These are phyloP conservation scores for Hormaphis cornu DNA, from an alignment of 1,140 invertebrate species.

Conservation along the genomic window DNA sequence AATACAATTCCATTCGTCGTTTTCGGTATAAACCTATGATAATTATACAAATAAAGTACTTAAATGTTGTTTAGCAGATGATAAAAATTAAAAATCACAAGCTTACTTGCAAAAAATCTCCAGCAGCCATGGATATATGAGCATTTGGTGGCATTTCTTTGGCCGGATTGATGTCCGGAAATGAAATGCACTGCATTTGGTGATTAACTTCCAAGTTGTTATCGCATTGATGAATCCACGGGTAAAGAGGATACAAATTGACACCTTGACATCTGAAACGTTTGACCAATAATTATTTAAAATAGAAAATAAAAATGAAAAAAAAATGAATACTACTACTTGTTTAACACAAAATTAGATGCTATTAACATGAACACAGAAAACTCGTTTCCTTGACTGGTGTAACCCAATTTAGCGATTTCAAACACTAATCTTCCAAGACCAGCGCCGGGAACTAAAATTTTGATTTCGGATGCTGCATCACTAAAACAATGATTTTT, in stretches of 20 bases:
- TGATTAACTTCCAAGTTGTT: conserved; percentile 76
- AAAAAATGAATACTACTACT: conserved; percentile 41
- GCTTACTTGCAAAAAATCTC: conserved; percentile 76
- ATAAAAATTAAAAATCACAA: not conserved
- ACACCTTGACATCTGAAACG: conserved; percentile 49
- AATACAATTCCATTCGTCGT: conserved; percentile 80
- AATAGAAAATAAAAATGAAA: not conserved
- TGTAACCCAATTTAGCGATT: conserved; percentile 77
- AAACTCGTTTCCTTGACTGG: conserved; percentile 95
- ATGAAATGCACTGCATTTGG: conserved; percentile 65
- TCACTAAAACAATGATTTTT: not conserved
- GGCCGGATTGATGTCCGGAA: conserved; percentile 83
- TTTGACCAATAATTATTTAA: not conserved
- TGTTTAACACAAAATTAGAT: conserved; percentile 90
- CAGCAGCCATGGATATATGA: conserved; percentile 91
- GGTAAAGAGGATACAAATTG: conserved; percentile 63
- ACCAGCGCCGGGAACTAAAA: conserved; percentile 91
- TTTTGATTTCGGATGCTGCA: conserved; percentile 47
- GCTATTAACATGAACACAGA: conserved; percentile 95
- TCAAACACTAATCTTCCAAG: conserved; percentile 88
- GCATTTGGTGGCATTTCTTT: conserved; percentile 48
- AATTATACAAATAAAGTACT: conserved; percentile 23
- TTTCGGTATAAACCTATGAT: conserved; percentile 64
- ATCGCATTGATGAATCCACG: conserved; percentile 88
- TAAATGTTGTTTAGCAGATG: not conserved